Base-by-base conservation (phyloP, 2,797 vertebrate genomes). In the Paramormyrops hopkinsi region DNA sequence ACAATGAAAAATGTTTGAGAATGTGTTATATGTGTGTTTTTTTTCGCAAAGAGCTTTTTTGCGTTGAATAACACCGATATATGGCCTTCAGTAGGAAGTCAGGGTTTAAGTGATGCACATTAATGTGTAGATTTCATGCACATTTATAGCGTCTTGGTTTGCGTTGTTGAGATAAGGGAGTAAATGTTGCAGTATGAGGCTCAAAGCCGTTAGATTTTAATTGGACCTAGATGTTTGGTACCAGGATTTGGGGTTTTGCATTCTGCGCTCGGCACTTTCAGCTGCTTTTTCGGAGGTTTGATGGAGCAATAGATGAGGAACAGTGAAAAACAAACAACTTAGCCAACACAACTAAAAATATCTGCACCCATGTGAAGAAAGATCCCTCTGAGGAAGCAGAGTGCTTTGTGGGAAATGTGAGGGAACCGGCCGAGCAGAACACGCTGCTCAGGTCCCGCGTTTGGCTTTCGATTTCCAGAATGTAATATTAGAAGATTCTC, bases 281-380 rank as follows among this genome's bases (percentile, higher is more conserved):
- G 19, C 48, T 51, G 46, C 1, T 69, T 37, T 73, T 73, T 37
- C 9, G 0, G n/a, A 85, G 82, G 22, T 25, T 85, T 85, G 14
- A 29, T 22, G 33, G 48, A 19, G 73, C 46, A 6, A 37, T 8
- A 14, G n/a, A 56, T 19, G 53, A n/a, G 19, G 73, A 44, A 51
- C 79, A 85, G 29, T 53, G 59, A 59, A 48, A 22, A 50, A 44
- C 48, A 82, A 89, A 87, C 50, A 37, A 86, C 69, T 79, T 73
- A 87, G 62, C 46, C 37, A 87, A 87, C 37, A 54, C 33, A 48
- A 87, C 62, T 88, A 88, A 88, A 88, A 88, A 88, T 69, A 90
- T 22, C 86, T 14, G 8, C 44, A 82, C 33, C 86, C 41, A 83
- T 88, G 56, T 88, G 85, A 62, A 46, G 29, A 59, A 82, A 29